Evolutionary conservation across 1,140 invertebrate genomes (phyloP), one percentile per base, ranked within the genome.

Genomic region (Trichoplusia ni): DNA sequence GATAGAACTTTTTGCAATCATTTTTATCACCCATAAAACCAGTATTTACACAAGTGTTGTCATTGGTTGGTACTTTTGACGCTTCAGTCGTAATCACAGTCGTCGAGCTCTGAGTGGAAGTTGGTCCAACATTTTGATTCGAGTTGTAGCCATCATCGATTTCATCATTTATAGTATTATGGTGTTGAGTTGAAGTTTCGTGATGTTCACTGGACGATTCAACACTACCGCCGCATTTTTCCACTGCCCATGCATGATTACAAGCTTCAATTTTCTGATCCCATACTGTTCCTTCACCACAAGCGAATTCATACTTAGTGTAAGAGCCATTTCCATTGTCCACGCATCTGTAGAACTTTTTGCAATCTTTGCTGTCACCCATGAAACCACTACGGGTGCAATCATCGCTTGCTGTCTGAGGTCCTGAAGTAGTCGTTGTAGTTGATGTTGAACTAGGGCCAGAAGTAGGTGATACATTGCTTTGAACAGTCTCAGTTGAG

Each of bases 331-430:
- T 81, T 27, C 92, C 92, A 68, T 92, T 91, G 70, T 93, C 92
- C 2, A 94, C 93, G 73, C 94, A 95, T 58, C 94, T 91, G 72
- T 94, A 95, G 73, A 95, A 95, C 72, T 93, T 94, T 53, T 91
- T 91, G 71, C 95, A 95, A 63, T 95, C 90, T 7, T 91, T 87
- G 33, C 79, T 75, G 71, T 94, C 91, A 1, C 91, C 88, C 62
- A 92, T 86, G 73, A 94, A 95, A 40, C 92, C 92, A 73, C 92
- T 92, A 51, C 77, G 63, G 47, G 72, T 64, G 81, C 92, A 86
- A 61, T 83, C 78, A 18, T 66, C 77, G 18, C 76, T 79, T 23
- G 53, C 7, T 47, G 25, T 23, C 63, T 54, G 56, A 37, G n/a
- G n/a, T 21, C 64, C 40, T 53, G 31, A 38, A 16, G 69, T 58